A percentile compares a stretch with the other conserved stretches of the same genome.
phyloP scores from a whole-genome alignment of 2,888 invertebrate species.

The Chrysolina americana region DNA sequence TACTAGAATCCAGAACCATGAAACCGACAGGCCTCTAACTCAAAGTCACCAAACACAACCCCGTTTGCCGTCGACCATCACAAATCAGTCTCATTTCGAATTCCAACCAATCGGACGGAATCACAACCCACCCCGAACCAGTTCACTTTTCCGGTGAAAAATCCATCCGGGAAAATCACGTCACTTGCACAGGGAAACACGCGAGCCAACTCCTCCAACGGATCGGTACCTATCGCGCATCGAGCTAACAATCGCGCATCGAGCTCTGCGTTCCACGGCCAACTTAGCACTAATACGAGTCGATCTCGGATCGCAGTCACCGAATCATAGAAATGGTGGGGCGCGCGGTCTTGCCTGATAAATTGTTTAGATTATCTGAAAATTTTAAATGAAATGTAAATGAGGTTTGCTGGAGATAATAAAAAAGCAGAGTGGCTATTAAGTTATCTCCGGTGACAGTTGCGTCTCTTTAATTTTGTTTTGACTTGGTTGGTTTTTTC shows the following conservation, averaged over 20 bases:
- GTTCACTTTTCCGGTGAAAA: constrained; percentile 31
- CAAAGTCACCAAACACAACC: constrained; percentile 23
- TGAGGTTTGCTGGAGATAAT: constrained; percentile 46
- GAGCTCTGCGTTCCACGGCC: constrained; percentile 45
- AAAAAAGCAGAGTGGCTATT: constrained; percentile 48
- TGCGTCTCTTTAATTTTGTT: constrained; percentile 44
- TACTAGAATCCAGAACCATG: constrained; percentile 48
- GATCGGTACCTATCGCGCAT: constrained; percentile 12
- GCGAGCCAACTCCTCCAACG: constrained; percentile 33
- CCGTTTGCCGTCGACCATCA: constrained; percentile 22
- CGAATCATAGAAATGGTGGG: constrained; percentile 42
- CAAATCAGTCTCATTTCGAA: constrained; percentile 23
- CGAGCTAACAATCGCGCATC: constrained; percentile 30
- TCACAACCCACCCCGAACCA: constrained; percentile 38
- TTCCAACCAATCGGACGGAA: constrained; percentile 29
- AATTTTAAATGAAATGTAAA: constrained; percentile 53
- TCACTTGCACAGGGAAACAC: constrained; percentile 39
- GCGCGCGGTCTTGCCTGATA: constrained; percentile 44
- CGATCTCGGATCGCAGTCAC: constrained; percentile 43
- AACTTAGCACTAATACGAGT: constrained; percentile 54
- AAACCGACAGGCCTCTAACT: constrained; percentile 43
- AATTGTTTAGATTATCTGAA: constrained; percentile 50
- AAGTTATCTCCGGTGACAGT: constrained; percentile 49
- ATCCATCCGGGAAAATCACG: constrained; percentile 36
- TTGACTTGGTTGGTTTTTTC: constrained; percentile 39